Percentiles rank a stretch among this genome's conserved stretches.
phyloP scores from a whole-genome alignment of 2,113 vertebrate genomes.

The Hyla sarda region DNA sequence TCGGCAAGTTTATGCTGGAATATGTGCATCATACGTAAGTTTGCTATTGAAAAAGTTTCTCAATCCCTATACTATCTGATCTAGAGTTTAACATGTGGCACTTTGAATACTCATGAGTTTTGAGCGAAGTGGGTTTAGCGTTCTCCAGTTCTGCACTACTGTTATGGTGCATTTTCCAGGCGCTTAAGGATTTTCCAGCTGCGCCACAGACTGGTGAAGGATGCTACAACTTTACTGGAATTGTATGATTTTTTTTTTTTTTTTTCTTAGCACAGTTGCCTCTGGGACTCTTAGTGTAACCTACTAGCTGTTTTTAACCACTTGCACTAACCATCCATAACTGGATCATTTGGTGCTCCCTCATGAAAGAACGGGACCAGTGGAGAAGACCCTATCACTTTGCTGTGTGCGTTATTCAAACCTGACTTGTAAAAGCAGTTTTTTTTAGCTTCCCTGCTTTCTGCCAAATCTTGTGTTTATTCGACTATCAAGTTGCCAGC shows the following conservation, averaged over 20 bases:
- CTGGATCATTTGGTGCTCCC: not conserved
- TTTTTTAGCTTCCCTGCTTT: constrained; percentile 4
- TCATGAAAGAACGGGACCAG: not conserved
- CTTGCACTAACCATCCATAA: constrained; percentile 3
- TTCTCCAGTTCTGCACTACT: not conserved
- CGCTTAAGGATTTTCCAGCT: not conserved
- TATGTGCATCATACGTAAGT: constrained; percentile 4
- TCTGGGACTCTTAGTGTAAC: not conserved
- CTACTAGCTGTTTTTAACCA: not conserved
- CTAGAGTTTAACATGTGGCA: not conserved
- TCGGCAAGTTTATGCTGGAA: not conserved
- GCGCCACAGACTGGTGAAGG: not conserved
- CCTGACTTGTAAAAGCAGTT: constrained; percentile 17
- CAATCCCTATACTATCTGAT: not conserved
- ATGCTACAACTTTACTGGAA: not conserved
- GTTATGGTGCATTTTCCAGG: not conserved
- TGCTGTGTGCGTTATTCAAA: not conserved
- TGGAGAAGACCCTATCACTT: not conserved
- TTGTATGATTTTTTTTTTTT: not conserved
- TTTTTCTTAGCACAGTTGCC: not conserved
- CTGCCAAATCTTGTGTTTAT: constrained; percentile 45
- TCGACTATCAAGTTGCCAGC: constrained; percentile 34
- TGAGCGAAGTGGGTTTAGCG: not conserved
- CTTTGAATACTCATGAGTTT: constrained; percentile 10
- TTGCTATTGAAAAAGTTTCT: constrained; percentile 3